Base-by-base conservation (phyloP, 2,113 vertebrate species). In the Vimba vimba region DNA sequence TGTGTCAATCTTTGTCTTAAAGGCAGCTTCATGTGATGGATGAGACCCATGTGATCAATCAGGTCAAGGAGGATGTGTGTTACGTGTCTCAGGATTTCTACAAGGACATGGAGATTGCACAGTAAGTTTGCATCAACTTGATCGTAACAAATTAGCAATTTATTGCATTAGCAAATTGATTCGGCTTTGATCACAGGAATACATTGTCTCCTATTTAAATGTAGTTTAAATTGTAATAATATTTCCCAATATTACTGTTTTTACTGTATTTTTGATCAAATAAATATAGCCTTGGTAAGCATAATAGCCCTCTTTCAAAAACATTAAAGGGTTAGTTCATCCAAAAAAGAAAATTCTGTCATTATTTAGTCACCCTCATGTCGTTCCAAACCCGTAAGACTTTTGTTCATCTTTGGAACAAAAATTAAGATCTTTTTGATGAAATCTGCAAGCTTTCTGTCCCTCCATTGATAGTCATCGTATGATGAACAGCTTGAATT, bases 1-100 rank as follows among this genome's bases (percentile, higher is more conserved):
- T 91, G 23, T 87, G 39, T 64, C 11, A 23, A 76, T 83, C 12
- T 83, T 69, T 81, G 25, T 73, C 19, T 71, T 85, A 36, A 89
- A 99, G 98, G 33, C 98, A 99, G 89, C 89, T 99, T 6, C 98
- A 99, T 39, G 98, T 99, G 88, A 99, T 99, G 98, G 98, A 99
- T 92, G 98, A 99, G 92, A 99, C 97, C 0, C 96, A 99, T 69
- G 98, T 99, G 52, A 97, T 99, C 91, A 99, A 99, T 91, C 98
- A 99, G 91, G 98, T 98, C 83, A 99, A 99, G 89, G 98, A 99
- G 93, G 98, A 99, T 83, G 97, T 99, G 25, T 99, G 98, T 90
- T 99, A 98, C 0, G 97, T 99, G 43, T 98, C 98, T 36, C 97
- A 97, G 91, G 95, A 99, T 81, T 99, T 99, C 89, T 98, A 96